Base-by-base conservation (phyloP, 1,140 invertebrate species). In the Heliconius nattereri region DNA sequence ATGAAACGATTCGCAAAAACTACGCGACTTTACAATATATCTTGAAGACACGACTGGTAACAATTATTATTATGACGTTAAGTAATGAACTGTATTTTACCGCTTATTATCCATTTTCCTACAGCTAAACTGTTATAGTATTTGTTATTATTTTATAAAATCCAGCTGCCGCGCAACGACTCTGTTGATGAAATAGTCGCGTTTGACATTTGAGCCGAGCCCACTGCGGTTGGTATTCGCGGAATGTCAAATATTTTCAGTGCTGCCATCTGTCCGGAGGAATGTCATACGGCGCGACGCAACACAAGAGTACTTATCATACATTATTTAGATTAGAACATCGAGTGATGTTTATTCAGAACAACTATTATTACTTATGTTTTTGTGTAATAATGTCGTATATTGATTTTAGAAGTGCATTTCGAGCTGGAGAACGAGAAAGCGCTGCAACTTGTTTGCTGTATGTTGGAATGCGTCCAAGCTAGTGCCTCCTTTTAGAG, bases 151-250 rank as follows among this genome's bases (percentile, higher is more conserved):
- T 92, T 93, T 92, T 87, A 91, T 90, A 91, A 93, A 93, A 91
- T 89, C 87, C 92, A 94, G 92, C 92, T 94, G 92, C 85, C 93
- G 94, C 91, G 89, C 94, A 87, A 91, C 91, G 89, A 90, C 87
- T 92, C 90, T 94, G 94, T 94, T 94, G 94, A 95, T 91, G 93
- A 95, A 95, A 94, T 95, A 95, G 92, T 93, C 88, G 90, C 90
- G 92, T 95, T 95, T 95, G 94, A 95, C 94, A 95, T 95, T 95
- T 95, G 94, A 94, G 94, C 92, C 93, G 93, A 92, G 93, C 92
- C 92, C 93, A 94, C 93, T 87, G 89, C 90, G 86, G 89, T 89
- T 84, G 94, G 94, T 94, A 94, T 94, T 87, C 86, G 80, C 66
- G 94, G 94, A 94, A 95, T 95, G 94, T 92, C 87, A 94, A 94